Percentiles rank a stretch among this genome's conserved stretches.
These are phyloP conservation scores for Pseudococcus viburni DNA, from an alignment of 2,888 invertebrate species.

Conservation along the genomic window DNA sequence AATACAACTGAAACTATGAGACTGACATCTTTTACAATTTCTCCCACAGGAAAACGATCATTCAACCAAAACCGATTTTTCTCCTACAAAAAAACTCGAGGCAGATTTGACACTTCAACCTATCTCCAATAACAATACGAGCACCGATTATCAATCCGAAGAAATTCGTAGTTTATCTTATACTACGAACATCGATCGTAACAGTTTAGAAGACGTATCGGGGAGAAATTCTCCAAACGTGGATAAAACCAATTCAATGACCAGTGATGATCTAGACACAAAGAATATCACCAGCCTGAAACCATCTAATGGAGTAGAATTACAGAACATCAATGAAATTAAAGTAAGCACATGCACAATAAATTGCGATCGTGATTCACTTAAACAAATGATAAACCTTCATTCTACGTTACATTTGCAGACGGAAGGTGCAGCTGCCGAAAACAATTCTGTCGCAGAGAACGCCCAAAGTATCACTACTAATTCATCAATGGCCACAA, in stretches of 20 bases:
- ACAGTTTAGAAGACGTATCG: slow-evolving; percentile 31
- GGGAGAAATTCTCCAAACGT: slow-evolving; percentile 19
- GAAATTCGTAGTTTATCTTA: slow-evolving; percentile 38
- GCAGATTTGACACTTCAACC: neutral
- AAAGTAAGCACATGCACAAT: neutral
- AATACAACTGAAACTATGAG: neutral
- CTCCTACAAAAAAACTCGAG: neutral
- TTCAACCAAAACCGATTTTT: neutral
- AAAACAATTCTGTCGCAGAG: neutral
- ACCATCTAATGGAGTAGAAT: slow-evolving; percentile 3
- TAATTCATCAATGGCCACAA: neutral
- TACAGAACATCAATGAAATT: slow-evolving; percentile 42
- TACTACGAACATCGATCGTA: slow-evolving; percentile 36
- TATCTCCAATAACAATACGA: neutral
- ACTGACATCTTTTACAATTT: neutral
- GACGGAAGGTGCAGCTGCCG: neutral
- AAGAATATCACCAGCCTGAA: slow-evolving; percentile 1
- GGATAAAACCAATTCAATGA: slow-evolving; percentile 13
- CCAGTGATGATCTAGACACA: neutral
- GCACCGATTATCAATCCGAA: neutral
- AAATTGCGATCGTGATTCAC: neutral
- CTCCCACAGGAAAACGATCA: neutral
- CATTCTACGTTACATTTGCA: neutral
- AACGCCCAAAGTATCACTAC: neutral
- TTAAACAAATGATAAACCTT: neutral